These are phyloP conservation scores for Callospermophilus lateralis DNA, from an alignment of 2,113 vertebrate genomes.

Conservation along the genomic window DNA sequence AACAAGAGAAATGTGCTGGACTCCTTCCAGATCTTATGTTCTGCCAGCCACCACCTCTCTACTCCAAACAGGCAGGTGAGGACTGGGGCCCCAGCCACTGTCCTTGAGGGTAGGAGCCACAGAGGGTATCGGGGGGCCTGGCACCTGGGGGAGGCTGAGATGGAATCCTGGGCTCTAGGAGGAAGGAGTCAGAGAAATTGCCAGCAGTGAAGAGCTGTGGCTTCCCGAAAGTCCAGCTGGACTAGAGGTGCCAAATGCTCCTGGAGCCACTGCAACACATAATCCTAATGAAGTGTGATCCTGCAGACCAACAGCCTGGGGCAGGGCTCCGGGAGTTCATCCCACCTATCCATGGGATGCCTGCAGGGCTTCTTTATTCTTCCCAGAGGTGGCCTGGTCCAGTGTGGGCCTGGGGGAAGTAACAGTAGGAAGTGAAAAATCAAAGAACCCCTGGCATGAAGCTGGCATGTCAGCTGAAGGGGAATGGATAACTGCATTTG, in stretches of 20 bases:
- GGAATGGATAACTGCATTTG: neutral
- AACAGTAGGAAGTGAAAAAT: neutral
- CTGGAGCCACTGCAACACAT: neutral
- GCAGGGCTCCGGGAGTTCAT: rapidly evolving
- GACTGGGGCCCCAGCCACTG: neutral
- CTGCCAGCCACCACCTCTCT: neutral
- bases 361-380: neutral
- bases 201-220: neutral
- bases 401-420: neutral
- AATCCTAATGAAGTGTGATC: neutral
- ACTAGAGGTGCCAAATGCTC: neutral
- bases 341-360: neutral
- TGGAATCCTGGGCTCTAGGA: neutral
- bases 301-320: neutral
- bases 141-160: neutral
- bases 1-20: neutral
- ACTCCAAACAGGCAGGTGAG: neutral
- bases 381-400: neutral
- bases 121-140: too few relatives aligned
- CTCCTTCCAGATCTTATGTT: neutral
- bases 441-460: neutral
- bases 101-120: neutral
- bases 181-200: neutral
- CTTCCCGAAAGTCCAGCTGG: neutral
- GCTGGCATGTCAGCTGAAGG: neutral